These are phyloP conservation scores for Protonemura montana DNA, from an alignment of 2,888 invertebrate species.

Conservation along the genomic window DNA sequence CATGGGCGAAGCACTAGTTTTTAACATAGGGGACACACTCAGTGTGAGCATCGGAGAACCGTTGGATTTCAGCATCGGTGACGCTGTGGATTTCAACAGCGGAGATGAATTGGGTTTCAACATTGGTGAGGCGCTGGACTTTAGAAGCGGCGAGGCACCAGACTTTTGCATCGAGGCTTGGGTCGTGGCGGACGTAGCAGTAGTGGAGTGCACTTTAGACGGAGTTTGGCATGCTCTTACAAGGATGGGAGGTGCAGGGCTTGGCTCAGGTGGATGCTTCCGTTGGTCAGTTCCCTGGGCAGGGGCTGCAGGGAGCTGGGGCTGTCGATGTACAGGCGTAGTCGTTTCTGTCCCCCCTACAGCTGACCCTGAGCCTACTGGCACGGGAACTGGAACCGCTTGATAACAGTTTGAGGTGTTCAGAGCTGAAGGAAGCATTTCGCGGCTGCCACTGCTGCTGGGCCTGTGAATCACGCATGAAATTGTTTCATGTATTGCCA, in stretches of 20 bases:
- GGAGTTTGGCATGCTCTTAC: conserved; percentile 47
- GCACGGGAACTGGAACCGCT: conserved; percentile 28
- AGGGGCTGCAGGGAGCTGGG: conserved; percentile 38
- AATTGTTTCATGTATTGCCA: no score
- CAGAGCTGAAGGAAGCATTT: conserved; percentile 52
- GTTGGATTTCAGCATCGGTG: neutral
- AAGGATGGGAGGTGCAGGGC: conserved; percentile 42
- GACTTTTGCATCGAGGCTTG: neutral
- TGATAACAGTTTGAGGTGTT: conserved; percentile 43
- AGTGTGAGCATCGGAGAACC: conserved; percentile 52
- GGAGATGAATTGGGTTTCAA: conserved; percentile 50
- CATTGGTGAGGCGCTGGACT: neutral
- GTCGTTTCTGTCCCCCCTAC: neutral
- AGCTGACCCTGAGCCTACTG: neutral
- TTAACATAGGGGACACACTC: conserved; percentile 49
- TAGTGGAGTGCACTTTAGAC: conserved; percentile 42
- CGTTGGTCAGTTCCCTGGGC: conserved; percentile 51
- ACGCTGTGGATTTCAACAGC: conserved; percentile 49
- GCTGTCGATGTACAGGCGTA: conserved; percentile 36
- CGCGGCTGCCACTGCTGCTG: conserved; percentile 56
- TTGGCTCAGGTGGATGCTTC: conserved; percentile 50
- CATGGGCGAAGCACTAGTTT: conserved; percentile 49
- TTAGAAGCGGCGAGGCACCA: neutral
- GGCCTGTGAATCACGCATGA: conserved; percentile 54
- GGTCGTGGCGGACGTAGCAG: conserved; percentile 21